Evolutionary conservation across 2,888 invertebrate species (phyloP).

Genomic region (Hipparchia semele): DNA sequence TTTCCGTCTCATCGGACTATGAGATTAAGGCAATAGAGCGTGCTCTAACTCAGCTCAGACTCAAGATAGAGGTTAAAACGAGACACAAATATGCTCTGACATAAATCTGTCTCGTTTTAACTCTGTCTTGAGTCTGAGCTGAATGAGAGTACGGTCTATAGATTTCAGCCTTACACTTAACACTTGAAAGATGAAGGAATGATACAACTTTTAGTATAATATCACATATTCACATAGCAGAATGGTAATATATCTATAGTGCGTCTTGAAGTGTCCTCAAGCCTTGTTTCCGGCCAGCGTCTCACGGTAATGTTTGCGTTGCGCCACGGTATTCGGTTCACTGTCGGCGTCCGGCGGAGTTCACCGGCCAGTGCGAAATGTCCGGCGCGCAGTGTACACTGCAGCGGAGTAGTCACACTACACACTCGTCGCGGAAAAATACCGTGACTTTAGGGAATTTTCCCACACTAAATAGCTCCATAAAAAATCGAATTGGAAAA

Average conservation of each 20-base stretch:
- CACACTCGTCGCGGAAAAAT: constrained; percentile 15
- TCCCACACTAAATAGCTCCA: constrained; percentile 11
- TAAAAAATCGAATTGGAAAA: not conserved
- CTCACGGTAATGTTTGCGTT: constrained; percentile 66
- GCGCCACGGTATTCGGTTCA: constrained; percentile 61
- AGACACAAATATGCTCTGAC: too few species aligned
- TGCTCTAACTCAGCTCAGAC: too few species aligned
- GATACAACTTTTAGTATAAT: not conserved
- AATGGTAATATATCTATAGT: not conserved
- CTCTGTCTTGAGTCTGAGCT: too few species aligned
- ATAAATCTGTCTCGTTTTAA: too few species aligned
- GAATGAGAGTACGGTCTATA: too few species aligned
- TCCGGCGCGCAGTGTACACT: constrained; percentile 32
- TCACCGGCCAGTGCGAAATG: constrained; percentile 66
- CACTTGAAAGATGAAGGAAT: not conserved
- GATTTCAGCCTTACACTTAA: too few species aligned
- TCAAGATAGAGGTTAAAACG: too few species aligned
- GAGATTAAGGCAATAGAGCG: too few species aligned
- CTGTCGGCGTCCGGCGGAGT: constrained; percentile 58
- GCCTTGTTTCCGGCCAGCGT: constrained; percentile 53
- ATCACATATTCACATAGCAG: too few species aligned
- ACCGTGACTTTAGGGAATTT: constrained; percentile 15
- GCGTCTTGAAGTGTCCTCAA: constrained; percentile 47
- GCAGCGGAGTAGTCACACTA: not conserved
- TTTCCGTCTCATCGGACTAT: too few species aligned